Evolutionary conservation across 2,113 vertebrate species (phyloP), one percentile per base, ranked within the genome.

Genomic region (Marmota monax): DNA sequence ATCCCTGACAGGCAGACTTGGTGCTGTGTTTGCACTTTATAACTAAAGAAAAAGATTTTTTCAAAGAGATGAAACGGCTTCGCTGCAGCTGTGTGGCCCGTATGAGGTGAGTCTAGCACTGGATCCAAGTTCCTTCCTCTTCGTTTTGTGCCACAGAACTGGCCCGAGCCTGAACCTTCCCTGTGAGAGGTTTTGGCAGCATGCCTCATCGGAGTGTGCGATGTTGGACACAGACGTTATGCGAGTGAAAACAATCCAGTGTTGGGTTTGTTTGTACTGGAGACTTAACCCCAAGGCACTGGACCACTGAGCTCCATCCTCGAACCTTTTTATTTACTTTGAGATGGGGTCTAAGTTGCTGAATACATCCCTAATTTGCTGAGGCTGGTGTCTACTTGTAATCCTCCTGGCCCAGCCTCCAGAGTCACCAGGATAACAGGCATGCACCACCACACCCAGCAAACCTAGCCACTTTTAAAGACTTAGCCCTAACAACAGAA

Each of bases 381-480:
- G 56, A 58, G 56, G 32, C 29, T 69, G 29, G 67, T 69, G 29
- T 34, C 4, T 6, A 34, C 32, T 69, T 69, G 32, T 16, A 17
- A 34, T 69, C 14, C 67, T 69, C 13, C 67, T 69, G 67, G 13
- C 67, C 34, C 32, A 32, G 67, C 67, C 67, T 69, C 67, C 65
- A 9, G 6, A 69, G 67, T 69, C 56, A 69, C 67, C 16, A 7
- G 32, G 67, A 69, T 34, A 5, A 32, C 67, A 34, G 67, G 32
- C 14, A 4, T 69, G 67, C 32, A 34, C 29, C 67, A 34, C 14
- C 32, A 69, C 16, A 34, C 65, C 65, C 65, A 32, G 65, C 65
- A 92, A 94, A 84, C 9, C 23, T 22, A 88, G 56, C n/a, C 91
- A 88, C 48, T 88, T 80, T 65, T 45, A 87, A 90, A 96, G 86